Percentiles rank a stretch among this genome's conserved stretches.
These are phyloP conservation scores for Drosophila anomalipes DNA, from an alignment of 2,888 invertebrate species.

Conservation along the genomic window DNA sequence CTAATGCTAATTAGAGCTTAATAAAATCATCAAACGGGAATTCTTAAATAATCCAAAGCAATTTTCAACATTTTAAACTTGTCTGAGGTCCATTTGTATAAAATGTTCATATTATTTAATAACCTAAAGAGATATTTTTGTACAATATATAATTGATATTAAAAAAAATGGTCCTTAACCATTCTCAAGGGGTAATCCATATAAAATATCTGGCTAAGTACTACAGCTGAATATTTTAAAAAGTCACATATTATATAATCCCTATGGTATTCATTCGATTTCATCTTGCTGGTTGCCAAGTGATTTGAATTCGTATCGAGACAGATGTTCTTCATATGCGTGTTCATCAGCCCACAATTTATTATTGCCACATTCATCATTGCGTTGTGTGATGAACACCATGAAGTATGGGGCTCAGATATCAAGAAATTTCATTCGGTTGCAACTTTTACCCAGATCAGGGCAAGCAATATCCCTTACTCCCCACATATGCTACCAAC, in stretches of 20 bases:
- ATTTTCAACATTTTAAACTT: background rate
- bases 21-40: background rate
- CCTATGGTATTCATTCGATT: background rate
- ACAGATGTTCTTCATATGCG: constrained; percentile 38
- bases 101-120: background rate
- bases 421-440: constrained; percentile 30
- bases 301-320: constrained; percentile 25
- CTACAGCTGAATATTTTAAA: background rate
- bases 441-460: constrained; percentile 17
- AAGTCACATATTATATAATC: background rate
- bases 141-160: background rate
- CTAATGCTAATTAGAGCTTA: background rate
- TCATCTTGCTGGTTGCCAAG: constrained; percentile 40
- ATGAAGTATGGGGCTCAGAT: constrained; percentile 20
- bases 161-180: background rate
- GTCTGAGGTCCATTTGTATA: no score
- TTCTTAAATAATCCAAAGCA: background rate
- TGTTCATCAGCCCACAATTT: constrained; percentile 23
- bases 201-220: background rate
- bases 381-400: constrained; percentile 13
- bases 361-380: constrained; percentile 29
- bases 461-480: constrained; percentile 28
- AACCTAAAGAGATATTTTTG: background rate
- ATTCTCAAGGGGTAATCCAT: background rate
- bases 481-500: constrained; percentile 63